Conservation (phyloP, 1,140 invertebrate genomes). For the Euwallacea fornicatus region DNA sequence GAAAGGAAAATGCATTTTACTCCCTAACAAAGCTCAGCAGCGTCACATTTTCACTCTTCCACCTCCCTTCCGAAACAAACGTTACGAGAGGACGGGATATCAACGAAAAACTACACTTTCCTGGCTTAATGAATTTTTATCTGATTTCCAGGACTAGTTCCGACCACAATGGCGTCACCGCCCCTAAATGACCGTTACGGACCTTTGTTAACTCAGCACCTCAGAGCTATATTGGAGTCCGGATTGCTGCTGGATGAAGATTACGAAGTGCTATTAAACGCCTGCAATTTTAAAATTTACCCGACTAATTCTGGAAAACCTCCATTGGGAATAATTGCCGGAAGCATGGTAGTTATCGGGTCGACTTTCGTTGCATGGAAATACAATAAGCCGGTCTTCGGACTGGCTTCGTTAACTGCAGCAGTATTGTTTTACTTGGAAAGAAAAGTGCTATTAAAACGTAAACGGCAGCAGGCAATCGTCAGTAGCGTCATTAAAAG, state of each 20-base stretch:
- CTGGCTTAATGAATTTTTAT: too few species aligned
- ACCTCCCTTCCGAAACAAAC: too few species aligned
- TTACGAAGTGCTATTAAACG: constrained; percentile 36
- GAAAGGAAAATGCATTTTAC: too few species aligned
- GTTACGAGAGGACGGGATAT: too few species aligned
- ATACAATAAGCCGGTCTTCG: constrained; percentile 10
- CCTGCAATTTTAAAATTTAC: constrained; percentile 28
- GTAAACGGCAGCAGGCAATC: background rate
- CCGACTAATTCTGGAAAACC: constrained; percentile 5
- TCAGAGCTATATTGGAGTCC: constrained; percentile 38
- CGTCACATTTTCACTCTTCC: too few species aligned
- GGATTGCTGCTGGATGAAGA: constrained; percentile 40
- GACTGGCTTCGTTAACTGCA: constrained; percentile 12
- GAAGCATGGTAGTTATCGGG: constrained; percentile 9
- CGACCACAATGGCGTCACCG: background rate
- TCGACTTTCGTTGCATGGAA: constrained; percentile 17
- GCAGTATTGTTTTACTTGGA: constrained; percentile 8
- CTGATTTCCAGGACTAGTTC: background rate
- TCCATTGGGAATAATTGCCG: constrained; percentile 20
- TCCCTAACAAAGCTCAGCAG: too few species aligned
- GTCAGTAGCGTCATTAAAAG: constrained; percentile 16
- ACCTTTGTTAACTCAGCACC: constrained; percentile 17
- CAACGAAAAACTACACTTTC: too few species aligned
- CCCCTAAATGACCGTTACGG: constrained; percentile 17
- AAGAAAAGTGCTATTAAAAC: constrained; percentile 1